Evolutionary conservation across 2,797 vertebrate genomes (phyloP), one percentile per base, ranked within the genome.

Genomic region (Coreius guichenoti): DNA sequence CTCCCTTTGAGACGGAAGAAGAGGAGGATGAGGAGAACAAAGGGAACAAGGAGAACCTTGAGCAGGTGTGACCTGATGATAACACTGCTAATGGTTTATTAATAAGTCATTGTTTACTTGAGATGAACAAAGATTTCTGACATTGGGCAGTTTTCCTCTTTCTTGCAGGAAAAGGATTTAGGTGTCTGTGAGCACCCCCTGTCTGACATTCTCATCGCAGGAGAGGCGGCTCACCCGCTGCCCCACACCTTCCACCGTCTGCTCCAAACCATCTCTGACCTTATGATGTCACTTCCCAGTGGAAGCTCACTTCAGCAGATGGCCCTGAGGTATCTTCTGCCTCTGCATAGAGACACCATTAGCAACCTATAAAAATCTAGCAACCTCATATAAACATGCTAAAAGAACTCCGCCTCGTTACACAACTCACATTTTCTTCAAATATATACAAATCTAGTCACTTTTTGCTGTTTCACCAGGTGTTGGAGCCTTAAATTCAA

Each of bases 401-500:
- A 19, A 54, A 49, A 63, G 5, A 63, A 29, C 61, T 16, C 13
- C 0, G 11, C n/a, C n/a, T 61, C 58, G 12, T 26, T 61, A n/a
- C n/a, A 9, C 51, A 76, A 31, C 51, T 36, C 4, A 29, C 3
- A 58, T 63, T 29, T 19, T 47, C 39, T 23, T 31, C 17, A 31
- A 8, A 65, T 45, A 47, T 68, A 26, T 36, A 39, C 26, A 31
- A 21, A 69, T 76, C 9, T 75, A 39, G 13, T 75, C 3, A 36
- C 63, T 65, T 54, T 61, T 56, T 21, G 5, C 29, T n/a, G 49
- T 69, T 47, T 80, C 58, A n/a, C 47, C 29, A 99, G 98, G 87
- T 99, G 98, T 91, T 99, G 98, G 98, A 99, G 98, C 93, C 97
- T 99, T 81, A 99, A 99, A 93, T 99, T 99, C 93, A 99, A 99